Evolutionary conservation across 2,113 vertebrate species (phyloP).

Genomic region (Rhipidura dahli): DNA sequence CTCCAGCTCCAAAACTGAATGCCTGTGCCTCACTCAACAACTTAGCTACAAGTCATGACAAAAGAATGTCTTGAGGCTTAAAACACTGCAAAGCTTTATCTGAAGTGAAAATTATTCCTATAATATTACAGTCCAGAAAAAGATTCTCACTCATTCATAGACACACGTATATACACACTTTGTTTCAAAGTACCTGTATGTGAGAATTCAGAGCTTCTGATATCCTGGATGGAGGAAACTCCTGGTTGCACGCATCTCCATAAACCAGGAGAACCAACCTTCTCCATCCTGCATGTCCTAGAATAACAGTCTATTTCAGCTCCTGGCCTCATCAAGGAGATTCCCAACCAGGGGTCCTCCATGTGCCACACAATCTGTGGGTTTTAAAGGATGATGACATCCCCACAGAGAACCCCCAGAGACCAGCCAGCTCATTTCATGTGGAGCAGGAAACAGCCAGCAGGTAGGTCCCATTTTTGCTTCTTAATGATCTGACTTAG

Average conservation of each 20-base stretch:
- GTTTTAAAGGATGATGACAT: neutral
- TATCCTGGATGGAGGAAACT: neutral
- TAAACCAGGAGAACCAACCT: neutral
- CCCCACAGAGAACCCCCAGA: neutral
- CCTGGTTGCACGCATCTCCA: neutral
- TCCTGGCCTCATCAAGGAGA: neutral
- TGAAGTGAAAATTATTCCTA: neutral
- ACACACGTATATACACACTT: neutral
- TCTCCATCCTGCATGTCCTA: neutral
- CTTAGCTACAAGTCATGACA: neutral
- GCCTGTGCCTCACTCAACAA: neutral
- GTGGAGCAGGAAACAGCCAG: neutral
- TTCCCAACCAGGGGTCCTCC: neutral
- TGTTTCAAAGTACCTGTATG: neutral
- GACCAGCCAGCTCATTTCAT: neutral
- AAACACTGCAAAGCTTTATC: neutral
- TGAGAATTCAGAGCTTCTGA: neutral
- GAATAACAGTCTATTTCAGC: neutral
- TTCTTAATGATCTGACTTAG: neutral
- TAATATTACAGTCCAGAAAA: neutral
- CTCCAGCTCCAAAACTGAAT: neutral
- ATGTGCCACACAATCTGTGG: neutral
- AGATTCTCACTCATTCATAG: neutral
- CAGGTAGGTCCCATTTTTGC: neutral
- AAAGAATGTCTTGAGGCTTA: neutral